Percentiles rank a stretch among this genome's conserved stretches.
Conservation (phyloP, 2,888 invertebrate genomes). For the Euplagia quadripunctaria region DNA sequence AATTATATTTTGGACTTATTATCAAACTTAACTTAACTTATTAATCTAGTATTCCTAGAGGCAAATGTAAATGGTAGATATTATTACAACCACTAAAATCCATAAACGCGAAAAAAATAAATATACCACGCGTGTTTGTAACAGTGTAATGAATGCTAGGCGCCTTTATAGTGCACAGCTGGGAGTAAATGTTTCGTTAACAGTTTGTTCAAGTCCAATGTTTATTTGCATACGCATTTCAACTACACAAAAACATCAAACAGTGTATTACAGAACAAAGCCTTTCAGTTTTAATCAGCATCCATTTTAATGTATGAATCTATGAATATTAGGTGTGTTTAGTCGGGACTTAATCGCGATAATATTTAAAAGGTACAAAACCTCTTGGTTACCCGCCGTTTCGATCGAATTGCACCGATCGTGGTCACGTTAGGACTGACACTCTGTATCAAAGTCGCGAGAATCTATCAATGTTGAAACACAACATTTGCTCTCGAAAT, state of each 20-base stretch:
- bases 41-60: too few relatives aligned
- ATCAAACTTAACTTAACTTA: too few relatives aligned
- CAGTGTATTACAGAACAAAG: neutral
- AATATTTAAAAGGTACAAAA: too few relatives aligned
- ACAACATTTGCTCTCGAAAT: slow-evolving; percentile 1
- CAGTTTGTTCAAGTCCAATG: neutral
- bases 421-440: too few relatives aligned
- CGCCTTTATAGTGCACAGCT: neutral
- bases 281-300: too few relatives aligned
- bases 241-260: neutral
- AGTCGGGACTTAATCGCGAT: too few relatives aligned
- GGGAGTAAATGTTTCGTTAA: neutral
- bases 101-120: neutral
- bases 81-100: neutral
- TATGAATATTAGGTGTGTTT: too few relatives aligned
- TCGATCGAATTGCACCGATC: too few relatives aligned
- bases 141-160: neutral
- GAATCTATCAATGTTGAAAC: neutral
- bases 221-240: neutral
- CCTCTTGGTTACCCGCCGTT: too few relatives aligned
- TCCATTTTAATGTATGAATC: neutral
- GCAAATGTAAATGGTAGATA: neutral
- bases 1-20: too few relatives aligned
- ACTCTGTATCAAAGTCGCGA: too few relatives aligned
- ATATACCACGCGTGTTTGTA: neutral